Evolutionary conservation across 2,888 invertebrate species (phyloP).

Genomic region (Acanthosepion esculentum): DNA sequence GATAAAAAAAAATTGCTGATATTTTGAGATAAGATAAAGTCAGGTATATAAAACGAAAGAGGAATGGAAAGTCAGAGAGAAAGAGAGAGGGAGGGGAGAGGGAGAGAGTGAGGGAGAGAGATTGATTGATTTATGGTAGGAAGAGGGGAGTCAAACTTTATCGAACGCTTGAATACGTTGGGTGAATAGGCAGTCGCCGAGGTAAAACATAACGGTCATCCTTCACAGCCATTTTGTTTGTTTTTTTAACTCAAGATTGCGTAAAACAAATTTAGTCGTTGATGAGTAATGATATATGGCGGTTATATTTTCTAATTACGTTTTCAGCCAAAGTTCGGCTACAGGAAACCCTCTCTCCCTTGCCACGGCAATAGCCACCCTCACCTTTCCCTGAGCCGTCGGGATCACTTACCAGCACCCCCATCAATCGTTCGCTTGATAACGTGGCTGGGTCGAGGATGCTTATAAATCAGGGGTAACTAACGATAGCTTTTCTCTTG

Average conservation of each 20-base stretch:
- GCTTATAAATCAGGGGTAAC: background rate
- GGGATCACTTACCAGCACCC: slow-evolving; percentile 33
- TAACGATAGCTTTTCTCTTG: background rate
- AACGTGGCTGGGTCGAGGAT: slow-evolving; percentile 33
- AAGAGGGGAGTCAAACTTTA: background rate
- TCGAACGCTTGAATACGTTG: background rate
- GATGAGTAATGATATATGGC: background rate
- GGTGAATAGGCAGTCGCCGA: background rate
- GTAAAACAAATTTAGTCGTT: background rate
- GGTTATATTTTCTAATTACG: slow-evolving; percentile 21
- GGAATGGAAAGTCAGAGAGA: background rate
- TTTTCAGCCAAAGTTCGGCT: background rate
- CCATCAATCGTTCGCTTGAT: slow-evolving; percentile 6
- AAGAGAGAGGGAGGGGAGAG: background rate
- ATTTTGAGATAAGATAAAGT: too few species aligned
- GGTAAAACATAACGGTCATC: background rate
- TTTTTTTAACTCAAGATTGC: background rate
- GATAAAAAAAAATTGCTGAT: too few species aligned
- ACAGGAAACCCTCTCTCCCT: background rate
- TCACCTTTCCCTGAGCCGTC: background rate
- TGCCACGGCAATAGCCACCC: background rate
- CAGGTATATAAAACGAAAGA: background rate
- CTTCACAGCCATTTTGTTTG: too few species aligned
- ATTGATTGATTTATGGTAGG: background rate
- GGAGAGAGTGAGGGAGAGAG: background rate